Base-by-base conservation (phyloP, 64 coral and sea anemone genomes). In the Catalaphyllia jardinei region DNA sequence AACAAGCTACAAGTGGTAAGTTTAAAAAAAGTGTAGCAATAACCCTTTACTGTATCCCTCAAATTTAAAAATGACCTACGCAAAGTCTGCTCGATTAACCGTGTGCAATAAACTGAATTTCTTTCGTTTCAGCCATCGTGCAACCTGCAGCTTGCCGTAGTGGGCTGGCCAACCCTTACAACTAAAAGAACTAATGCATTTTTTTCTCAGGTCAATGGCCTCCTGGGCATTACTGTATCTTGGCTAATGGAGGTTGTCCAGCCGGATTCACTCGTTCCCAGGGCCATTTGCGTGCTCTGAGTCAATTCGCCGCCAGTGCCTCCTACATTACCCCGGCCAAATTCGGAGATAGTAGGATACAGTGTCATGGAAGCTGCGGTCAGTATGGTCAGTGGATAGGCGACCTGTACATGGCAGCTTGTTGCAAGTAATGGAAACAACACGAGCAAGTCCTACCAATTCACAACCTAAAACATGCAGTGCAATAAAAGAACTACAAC, bases 151-250 rank as follows among this genome's bases (percentile, higher is more conserved):
- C 38, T 39, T 39, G 38, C 38, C 38, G 38, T 39, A 39, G 38
- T 39, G 38, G 38, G 38, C 38, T 39, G 38, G 22, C 62, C 4
- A 0, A 14, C 62, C 62, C 3, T 20, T 5, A 19, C 18, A 67
- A 24, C 20, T 67, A n/a, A 67, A 67, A 8, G 2, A 24, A 9
- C 20, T 9, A 67, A 24, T 7, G 24, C 8, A n/a, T 74, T 76
- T 64, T 59, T 72, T 24, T 83, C 12, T 13, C 75, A 95, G 93
- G 86, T 50, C 16, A 88, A 52, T 95, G 93, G 93, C 93, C 93
- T n/a, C 65, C 77, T 63, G 93, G 93, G 62, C 80, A 85, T 33
- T 95, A 95, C 38, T 95, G 93, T 24, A 95, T 95, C 42, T 75
- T 95, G 13, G 89, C 89, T 49, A 91, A 51, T 9, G 93, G 93